Evolutionary conservation across 53 echinoderm and acorn worm genomes (phyloP).

Genomic region (Temnopleurus reevesii): DNA sequence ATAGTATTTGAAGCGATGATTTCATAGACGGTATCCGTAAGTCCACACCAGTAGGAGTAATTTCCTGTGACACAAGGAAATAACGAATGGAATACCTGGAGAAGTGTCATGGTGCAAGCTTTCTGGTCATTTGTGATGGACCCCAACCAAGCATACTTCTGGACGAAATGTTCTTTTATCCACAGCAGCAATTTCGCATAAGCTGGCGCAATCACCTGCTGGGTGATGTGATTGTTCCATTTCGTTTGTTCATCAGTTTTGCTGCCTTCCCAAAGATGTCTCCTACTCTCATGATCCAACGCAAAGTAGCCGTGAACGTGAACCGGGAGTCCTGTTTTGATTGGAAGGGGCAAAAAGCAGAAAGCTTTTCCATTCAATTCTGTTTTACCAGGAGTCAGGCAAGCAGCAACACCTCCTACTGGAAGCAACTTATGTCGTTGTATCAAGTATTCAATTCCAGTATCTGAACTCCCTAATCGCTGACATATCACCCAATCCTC

Average conservation of each 20-base stretch:
- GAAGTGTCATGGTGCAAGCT: background rate
- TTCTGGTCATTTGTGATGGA: background rate
- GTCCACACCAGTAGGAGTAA: background rate
- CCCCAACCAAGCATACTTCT: background rate
- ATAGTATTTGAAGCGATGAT: background rate
- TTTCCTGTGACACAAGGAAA: background rate
- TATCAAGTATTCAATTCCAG: background rate
- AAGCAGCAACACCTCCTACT: conserved; percentile 83
- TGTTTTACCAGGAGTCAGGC: background rate
- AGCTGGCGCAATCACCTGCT: conserved; percentile 66
- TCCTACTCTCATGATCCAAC: conserved; percentile 72
- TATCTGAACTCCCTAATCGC: conserved; percentile 63
- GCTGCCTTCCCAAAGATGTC: conserved; percentile 68
- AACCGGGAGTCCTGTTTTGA: conserved; percentile 54
- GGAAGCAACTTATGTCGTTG: conserved; percentile 67
- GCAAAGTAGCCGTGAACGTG: conserved; percentile 75
- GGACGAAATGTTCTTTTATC: conserved; percentile 21
- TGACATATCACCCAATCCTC: conserved; percentile 85
- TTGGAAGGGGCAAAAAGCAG: conserved; percentile 88
- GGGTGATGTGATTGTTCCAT: conserved; percentile 71
- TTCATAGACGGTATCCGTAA: background rate
- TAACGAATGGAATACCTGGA: background rate
- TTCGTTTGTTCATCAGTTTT: conserved; percentile 45
- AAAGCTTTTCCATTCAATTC: conserved; percentile 58
- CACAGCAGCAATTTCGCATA: conserved; percentile 62